Evolutionary conservation across 2,113 vertebrate species (phyloP), one percentile per base, ranked within the genome.

Genomic region (Pachyramphus minor): DNA sequence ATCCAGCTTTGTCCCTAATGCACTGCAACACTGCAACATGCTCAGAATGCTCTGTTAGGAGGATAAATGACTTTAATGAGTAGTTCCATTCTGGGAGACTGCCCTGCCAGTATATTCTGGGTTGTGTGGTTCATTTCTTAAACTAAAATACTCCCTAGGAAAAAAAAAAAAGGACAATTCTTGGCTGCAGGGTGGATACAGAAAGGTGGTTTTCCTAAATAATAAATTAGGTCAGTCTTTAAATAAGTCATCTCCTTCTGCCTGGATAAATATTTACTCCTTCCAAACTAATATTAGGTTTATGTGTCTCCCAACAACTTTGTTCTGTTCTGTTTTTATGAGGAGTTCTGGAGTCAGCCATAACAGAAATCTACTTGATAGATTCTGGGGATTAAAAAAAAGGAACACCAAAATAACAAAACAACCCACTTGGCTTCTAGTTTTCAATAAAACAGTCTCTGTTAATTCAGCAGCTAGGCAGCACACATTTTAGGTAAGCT

Each of bases 51-150:
- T 84, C 73, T 87, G 56, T 71, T 73, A 84, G 87, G 44, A 92
- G 77, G 59, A 94, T 62, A 96, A 94, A 94, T 75, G 39, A 93
- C 49, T 83, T 95, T 97, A 97, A 96, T 84, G 85, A 96, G 58
- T 93, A 82, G 59, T 94, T 96, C 93, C 81, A 87, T 97, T 97
- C 79, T 85, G 78, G 80, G 93, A 95, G n/a, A 55, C 72, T 85
- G 83, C 5, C 49, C 33, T 77, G 84, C 52, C 80, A 76, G 60
- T 89, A 77, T 92, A 94, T 95, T 96, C 47, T 82, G 75, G 73
- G 93, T 60, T 84, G 42, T 74, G 82, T 59, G 93, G 92, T 69
- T 95, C 42, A 42, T 75, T 93, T 88, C 80, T 93, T 69, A 84
- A 67, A 68, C 49, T 68, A 41, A 74, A 96, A 82, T 87, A 87